A percentile compares a stretch with the other conserved stretches of the same genome.
Conservation (phyloP, 2,888 invertebrate genomes). For the Zygaena filipendulae region DNA sequence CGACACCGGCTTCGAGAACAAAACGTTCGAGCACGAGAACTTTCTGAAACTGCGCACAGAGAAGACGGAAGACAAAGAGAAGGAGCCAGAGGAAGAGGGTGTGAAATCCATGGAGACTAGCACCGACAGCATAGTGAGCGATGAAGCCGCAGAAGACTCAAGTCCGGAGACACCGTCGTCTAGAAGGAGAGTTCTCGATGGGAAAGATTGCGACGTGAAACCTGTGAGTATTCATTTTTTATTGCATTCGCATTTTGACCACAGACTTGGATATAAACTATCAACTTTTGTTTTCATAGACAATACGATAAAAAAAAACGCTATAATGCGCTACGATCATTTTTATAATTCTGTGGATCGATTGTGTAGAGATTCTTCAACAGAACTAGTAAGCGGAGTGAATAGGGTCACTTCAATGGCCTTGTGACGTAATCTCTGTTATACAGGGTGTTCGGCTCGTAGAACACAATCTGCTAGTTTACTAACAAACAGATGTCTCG, state of each 20-base stretch:
- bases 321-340: no score
- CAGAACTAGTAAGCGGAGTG: no score
- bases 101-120: slow-evolving; percentile 56
- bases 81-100: slow-evolving; percentile 32
- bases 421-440: no score
- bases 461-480: no score
- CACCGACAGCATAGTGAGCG: slow-evolving; percentile 53
- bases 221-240: slow-evolving; percentile 39
- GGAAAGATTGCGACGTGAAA: slow-evolving; percentile 42
- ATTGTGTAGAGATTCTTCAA: no score
- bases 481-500: no score
- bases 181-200: slow-evolving; percentile 40
- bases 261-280: no score
- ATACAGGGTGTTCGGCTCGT: no score
- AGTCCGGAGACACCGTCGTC: slow-evolving; percentile 49
- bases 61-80: slow-evolving; percentile 37
- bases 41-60: slow-evolving; percentile 53
- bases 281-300: slow-evolving; percentile 1
- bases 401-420: no score
- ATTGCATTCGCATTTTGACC: slow-evolving; percentile 5
- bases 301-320: background rate
- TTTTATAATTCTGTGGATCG: no score
- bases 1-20: slow-evolving; percentile 58
- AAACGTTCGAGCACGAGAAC: slow-evolving; percentile 60
- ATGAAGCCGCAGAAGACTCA: slow-evolving; percentile 46